Evolutionary conservation across 2,888 invertebrate species (phyloP).

Genomic region (Syritta pipiens): DNA sequence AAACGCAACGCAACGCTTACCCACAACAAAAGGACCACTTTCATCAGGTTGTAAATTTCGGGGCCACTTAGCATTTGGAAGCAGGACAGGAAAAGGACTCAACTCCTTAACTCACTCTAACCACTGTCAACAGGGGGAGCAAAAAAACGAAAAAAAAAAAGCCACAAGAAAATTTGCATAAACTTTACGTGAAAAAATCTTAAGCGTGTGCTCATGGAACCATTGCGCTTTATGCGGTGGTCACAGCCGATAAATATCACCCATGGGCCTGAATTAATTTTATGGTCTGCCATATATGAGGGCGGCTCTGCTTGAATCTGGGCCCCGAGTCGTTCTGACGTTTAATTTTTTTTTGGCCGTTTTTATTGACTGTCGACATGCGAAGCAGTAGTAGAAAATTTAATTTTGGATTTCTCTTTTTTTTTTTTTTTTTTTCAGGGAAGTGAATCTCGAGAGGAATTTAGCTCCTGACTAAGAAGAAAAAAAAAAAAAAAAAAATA

Average conservation of each 20-base stretch:
- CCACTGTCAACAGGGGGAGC: conserved; percentile 48
- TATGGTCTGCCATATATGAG: conserved; percentile 54
- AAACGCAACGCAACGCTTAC: conserved; percentile 33
- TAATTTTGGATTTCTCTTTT: background rate
- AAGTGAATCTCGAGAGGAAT: conserved; percentile 3
- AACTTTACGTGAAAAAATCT: conserved; percentile 66
- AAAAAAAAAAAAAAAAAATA: background rate
- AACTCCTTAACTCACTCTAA: conserved; percentile 18
- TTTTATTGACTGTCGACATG: conserved; percentile 63
- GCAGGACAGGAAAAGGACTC: conserved; percentile 59
- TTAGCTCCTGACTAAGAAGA: background rate
- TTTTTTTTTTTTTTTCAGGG: conserved; percentile 25
- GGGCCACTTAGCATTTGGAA: conserved; percentile 48
- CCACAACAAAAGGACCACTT: conserved; percentile 65
- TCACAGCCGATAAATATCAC: conserved; percentile 69
- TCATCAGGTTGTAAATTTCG: conserved; percentile 66
- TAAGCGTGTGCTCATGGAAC: conserved; percentile 72
- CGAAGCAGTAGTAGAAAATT: conserved; percentile 11
- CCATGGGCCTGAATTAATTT: conserved; percentile 62
- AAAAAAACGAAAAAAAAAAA: background rate
- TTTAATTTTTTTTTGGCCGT: conserved; percentile 24
- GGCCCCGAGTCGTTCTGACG: conserved; percentile 29
- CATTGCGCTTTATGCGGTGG: conserved; percentile 73
- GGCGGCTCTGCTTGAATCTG: background rate
- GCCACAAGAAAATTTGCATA: conserved; percentile 60